A percentile compares a stretch with the other conserved stretches of the same genome.
Conservation (phyloP, 2,797 vertebrate genomes). For the Cossypha niveicapilla region DNA sequence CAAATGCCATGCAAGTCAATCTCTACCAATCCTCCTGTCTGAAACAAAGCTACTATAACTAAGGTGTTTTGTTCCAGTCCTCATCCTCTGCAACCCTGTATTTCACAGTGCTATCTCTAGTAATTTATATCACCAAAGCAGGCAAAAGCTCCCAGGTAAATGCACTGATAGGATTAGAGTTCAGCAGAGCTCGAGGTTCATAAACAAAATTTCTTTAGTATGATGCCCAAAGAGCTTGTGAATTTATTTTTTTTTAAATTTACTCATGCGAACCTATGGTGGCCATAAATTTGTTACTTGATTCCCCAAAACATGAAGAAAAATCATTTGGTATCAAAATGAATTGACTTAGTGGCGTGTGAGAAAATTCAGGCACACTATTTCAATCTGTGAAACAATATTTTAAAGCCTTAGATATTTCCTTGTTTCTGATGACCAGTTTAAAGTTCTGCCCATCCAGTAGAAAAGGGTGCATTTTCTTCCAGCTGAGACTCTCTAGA, state of each 20-base stretch:
- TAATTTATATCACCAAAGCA: neutral
- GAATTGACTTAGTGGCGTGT: neutral
- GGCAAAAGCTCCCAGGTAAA: neutral
- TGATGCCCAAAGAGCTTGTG: neutral
- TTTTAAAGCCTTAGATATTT: neutral
- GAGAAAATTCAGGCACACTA: neutral
- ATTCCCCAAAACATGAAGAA: neutral
- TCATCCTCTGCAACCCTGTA: neutral
- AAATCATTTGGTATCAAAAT: neutral
- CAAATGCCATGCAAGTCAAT: neutral
- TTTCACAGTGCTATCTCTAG: neutral
- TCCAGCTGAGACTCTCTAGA: neutral
- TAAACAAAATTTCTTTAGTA: neutral
- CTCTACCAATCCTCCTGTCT: neutral
- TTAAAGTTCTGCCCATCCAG: neutral
- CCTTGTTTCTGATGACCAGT: neutral
- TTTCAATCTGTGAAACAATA: neutral
- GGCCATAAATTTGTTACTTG: neutral
- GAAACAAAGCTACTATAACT: neutral
- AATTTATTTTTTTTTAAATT: neutral
- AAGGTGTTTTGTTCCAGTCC: neutral
- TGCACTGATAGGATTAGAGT: neutral
- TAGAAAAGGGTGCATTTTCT: neutral
- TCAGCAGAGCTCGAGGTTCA: neutral
- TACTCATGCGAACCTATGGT: rapidly evolving